Evolutionary conservation across 2,888 invertebrate genomes (phyloP), one percentile per base, ranked within the genome.

Genomic region (Caenorhabditis afra): DNA sequence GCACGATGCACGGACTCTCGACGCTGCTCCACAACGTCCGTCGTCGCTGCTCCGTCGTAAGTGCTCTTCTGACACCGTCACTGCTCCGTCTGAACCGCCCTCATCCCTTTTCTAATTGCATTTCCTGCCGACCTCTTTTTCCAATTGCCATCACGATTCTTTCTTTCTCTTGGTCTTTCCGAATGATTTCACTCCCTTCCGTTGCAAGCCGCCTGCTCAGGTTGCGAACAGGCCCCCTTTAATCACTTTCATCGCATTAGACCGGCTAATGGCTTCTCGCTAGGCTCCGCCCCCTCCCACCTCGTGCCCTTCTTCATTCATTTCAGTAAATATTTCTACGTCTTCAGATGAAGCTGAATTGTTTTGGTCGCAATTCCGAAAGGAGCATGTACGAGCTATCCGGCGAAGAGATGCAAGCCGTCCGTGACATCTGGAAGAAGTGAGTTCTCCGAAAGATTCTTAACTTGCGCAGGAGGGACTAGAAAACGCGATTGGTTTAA

Each of bases 351-450:
- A 77, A 77, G 52, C 58, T 77, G 52, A 77, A 77, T 18, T 77
- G 76, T 41, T 77, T 77, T 47, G 68, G 58, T 23, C 49, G 68
- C 20, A 70, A 50, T 45, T 70, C 76, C 11, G 76, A 70, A 23
- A 61, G 76, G n/a, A 61, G 52, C 41, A 57, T 66, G 44, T 67
- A 55, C 58, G 81, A 75, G 8, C 39, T 81, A 62, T 62, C 59
- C 1, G 50, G 44, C 37, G 81, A 81, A 14, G 81, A 81, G 45
- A 81, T 81, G 66, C 53, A 71, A 18, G 73, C 77, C 7, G 67
- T 81, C 55, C 39, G 65, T 14, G 81, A 81, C 37, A 47, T 55
- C 0, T 81, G 81, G 81, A 68, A 59, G 11, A 47, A 73, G 81
- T 81, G 10, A 18, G 58, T 41, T 44, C 3, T 16, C 10, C 4